Evolutionary conservation across 2,113 vertebrate species (phyloP).

Genomic region (Zingel zingel): DNA sequence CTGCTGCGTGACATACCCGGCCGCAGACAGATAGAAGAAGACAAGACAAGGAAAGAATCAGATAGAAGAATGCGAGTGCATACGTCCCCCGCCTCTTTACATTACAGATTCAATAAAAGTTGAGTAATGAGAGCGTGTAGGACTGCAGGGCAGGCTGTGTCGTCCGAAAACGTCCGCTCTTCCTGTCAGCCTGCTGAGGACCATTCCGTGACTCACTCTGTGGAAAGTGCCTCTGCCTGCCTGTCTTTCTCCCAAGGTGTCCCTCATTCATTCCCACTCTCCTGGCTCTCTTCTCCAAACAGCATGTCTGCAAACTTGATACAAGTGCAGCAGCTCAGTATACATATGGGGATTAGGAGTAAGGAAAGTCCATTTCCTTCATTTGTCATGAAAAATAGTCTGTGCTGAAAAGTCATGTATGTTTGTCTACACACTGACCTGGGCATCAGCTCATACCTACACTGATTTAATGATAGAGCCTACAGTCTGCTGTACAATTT

Average conservation of each 20-base stretch:
- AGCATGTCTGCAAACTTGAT: slow-evolving; percentile 49
- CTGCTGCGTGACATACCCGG: slow-evolving; percentile 68
- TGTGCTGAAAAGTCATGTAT: slow-evolving; percentile 38
- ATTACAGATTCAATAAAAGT: slow-evolving; percentile 77
- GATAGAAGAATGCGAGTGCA: slow-evolving; percentile 41
- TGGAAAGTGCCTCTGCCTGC: slow-evolving; percentile 66
- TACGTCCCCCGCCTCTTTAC: slow-evolving; percentile 43
- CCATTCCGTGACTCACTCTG: slow-evolving; percentile 76
- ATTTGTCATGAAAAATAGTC: slow-evolving; percentile 44
- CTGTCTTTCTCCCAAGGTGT: slow-evolving; percentile 39
- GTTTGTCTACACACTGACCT: slow-evolving; percentile 34
- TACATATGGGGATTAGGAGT: slow-evolving; percentile 49
- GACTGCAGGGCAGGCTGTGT: slow-evolving; percentile 41
- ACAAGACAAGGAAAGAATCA: slow-evolving; percentile 23
- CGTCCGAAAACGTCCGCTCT: slow-evolving; percentile 22
- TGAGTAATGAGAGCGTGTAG: slow-evolving; percentile 70
- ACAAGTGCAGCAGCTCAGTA: slow-evolving; percentile 29
- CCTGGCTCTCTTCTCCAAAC: slow-evolving; percentile 26
- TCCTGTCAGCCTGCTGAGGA: slow-evolving; percentile 37
- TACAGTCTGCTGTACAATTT: background rate
- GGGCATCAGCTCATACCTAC: background rate
- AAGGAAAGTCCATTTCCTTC: slow-evolving; percentile 70
- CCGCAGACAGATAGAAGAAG: slow-evolving; percentile 56
- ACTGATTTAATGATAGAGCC: slow-evolving; percentile 13
- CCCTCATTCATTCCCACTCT: slow-evolving; percentile 44